Evolutionary conservation across 2,113 vertebrate species (phyloP), one percentile per base, ranked within the genome.

Genomic region (Oncorhynchus kisutch): DNA sequence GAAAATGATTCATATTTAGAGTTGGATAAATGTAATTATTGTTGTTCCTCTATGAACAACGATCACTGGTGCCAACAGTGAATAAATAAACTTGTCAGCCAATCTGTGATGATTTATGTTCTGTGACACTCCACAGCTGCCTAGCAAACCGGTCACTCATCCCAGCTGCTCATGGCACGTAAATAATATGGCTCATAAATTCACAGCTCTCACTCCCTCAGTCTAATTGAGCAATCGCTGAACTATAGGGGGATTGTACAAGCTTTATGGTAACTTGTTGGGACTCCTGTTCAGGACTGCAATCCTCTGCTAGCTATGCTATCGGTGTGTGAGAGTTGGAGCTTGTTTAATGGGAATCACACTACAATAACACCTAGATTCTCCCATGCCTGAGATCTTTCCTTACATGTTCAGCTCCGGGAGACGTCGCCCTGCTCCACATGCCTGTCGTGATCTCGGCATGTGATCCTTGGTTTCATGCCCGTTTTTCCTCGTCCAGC

Each of bases 81-180:
- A 13, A 73, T 48, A 70, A 20, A 70, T 70, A 24, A 74, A 31
- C 71, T 72, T 64, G 2, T 71, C 25, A 74, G 18, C 51, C 65
- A 71, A 68, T 75, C 64, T 51, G 3, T 5, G 4, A 12, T 80
- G 77, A 83, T 78, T 80, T 81, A 73, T 78, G 49, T 29, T 12
- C 69, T 9, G 29, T 82, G 59, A 34, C 27, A 3, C 60, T 74
- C 67, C 67, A 76, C 70, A 64, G 59, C 59, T 60, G 76, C 70
- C 60, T 45, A 77, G 78, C 14, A 77, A 84, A 81, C 49, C 72
- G 7, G 9, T 70, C 78, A 75, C 31, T 82, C 72, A 66, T 25
- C 75, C 16, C 71, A 57, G 31, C 49, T 77, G 82, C 60, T 74
- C 74, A 34, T 72, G 67, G 74, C 76, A 71, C 51, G 71, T 64